Evolutionary conservation across 2,888 invertebrate genomes (phyloP), one percentile per base, ranked within the genome.

Genomic region (Dyspetes luteomarginatus): DNA sequence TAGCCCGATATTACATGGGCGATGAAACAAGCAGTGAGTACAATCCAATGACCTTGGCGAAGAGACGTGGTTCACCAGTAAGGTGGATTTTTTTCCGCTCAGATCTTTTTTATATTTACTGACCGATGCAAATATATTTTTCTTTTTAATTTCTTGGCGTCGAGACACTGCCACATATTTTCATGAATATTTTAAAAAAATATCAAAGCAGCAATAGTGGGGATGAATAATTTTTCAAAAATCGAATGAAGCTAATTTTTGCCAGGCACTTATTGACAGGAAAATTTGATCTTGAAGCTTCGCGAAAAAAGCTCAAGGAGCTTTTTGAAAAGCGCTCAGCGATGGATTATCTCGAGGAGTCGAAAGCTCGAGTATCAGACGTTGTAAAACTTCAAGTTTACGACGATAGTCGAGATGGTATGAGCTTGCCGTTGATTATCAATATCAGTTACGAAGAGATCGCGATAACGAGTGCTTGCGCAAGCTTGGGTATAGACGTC

Each of bases 251-350:
- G 7, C 15, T 55, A n/a, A 41, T 65, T 3, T 28, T 65, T 60
- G 26, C 4, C 68, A 86, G 86, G 45, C 55, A 76, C 12, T 7
- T 83, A 19, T 52, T 80, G 3, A 19, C 78, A 0, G 78, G 19
- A 1, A 82, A 68, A 77, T 88, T 86, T 41, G 81, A 86, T 41
- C 56, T 84, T 24, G 60, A 26, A 22, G 64, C 60, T n/a, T 55
- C 73, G 17, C 72, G 17, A 58, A 43, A 65, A 71, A 72, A 30
- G 55, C 15, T 81, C n/a, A 45, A 43, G 30, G 36, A 52, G 22
- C 15, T 45, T 41, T 17, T 36, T 56, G n/a, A 65, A 36, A 60
- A 45, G 36, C 7, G 36, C 15, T 22, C 22, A 9, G 78, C 74
- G 12, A 60, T 24, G 48, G 43, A 74, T 26, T 48, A 43, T 15